A percentile compares a stretch with the other conserved stretches of the same genome.
Conservation (phyloP, 1,140 invertebrate species). For the Monochamus saltuarius region DNA sequence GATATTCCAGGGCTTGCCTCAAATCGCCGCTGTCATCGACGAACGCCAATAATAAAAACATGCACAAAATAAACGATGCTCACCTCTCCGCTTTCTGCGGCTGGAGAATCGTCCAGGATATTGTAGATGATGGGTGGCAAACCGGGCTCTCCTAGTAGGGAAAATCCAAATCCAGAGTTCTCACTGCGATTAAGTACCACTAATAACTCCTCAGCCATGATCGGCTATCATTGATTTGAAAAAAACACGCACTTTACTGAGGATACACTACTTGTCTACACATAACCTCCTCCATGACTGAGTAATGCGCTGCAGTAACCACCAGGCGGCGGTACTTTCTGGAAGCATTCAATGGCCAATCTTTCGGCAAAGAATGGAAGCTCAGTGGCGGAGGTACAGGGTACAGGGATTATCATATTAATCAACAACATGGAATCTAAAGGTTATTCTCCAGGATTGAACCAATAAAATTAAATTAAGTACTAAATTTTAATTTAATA, state of each 20-base stretch:
- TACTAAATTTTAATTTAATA: too few relatives aligned
- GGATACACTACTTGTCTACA: conserved; percentile 38
- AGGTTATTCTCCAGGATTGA: too few relatives aligned
- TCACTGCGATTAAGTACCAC: conserved; percentile 80
- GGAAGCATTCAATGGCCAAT: not conserved
- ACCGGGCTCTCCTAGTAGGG: conserved; percentile 81
- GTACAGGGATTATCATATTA: too few relatives aligned
- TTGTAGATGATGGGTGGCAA: conserved; percentile 89
- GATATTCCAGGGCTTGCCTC: too few relatives aligned
- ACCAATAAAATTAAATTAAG: too few relatives aligned
- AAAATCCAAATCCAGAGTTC: conserved; percentile 84
- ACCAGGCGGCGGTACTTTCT: conserved; percentile 31
- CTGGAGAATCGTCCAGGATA: conserved; percentile 88
- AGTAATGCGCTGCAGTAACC: conserved; percentile 21
- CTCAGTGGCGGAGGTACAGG: too few relatives aligned
- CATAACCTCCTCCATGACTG: conserved; percentile 45
- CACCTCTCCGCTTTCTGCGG: conserved; percentile 85
- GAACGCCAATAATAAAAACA: too few relatives aligned
- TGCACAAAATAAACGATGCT: conserved; percentile 43
- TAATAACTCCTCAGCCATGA: conserved; percentile 84
- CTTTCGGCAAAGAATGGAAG: too few relatives aligned
- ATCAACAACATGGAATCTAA: too few relatives aligned
- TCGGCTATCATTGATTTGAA: conserved; percentile 53
- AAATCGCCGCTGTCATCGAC: too few relatives aligned
- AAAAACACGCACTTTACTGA: conserved; percentile 34